A percentile compares a stretch with the other conserved stretches of the same genome.
Evolutionary conservation across 2,888 invertebrate species (phyloP).

Genomic region (Napeogenes inachia): DNA sequence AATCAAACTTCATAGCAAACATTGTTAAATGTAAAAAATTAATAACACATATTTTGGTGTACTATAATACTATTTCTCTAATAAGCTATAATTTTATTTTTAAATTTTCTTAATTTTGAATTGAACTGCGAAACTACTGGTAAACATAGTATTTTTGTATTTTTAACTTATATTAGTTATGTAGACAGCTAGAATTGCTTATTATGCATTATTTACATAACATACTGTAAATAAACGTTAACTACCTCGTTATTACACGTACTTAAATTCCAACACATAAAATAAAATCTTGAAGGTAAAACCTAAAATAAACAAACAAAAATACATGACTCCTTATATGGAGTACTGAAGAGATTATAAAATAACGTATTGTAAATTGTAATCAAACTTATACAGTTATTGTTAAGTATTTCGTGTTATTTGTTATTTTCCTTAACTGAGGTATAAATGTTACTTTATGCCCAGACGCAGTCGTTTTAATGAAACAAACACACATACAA

Average conservation of each 20-base stretch:
- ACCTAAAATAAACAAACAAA: background rate
- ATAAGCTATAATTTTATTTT: too few species aligned
- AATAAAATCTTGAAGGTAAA: background rate
- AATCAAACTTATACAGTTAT: background rate
- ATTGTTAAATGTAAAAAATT: too few species aligned
- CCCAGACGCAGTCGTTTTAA: background rate
- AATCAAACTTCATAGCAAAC: background rate
- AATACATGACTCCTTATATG: background rate
- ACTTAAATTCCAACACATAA: background rate
- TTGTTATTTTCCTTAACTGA: conserved; percentile 20
- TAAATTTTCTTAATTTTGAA: too few species aligned
- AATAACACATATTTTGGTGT: too few species aligned
- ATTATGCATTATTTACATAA: too few species aligned
- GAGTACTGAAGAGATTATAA: conserved; percentile 3
- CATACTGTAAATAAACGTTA: too few species aligned
- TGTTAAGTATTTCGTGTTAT: conserved; percentile 14
- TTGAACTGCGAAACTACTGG: too few species aligned
- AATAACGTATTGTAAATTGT: conserved; percentile 1
- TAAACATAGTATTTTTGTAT: too few species aligned
- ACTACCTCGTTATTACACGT: background rate
- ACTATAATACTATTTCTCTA: too few species aligned
- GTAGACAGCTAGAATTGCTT: too few species aligned
- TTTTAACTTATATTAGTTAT: too few species aligned
- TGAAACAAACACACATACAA: background rate
- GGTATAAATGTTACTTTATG: conserved; percentile 2